Evolutionary conservation across 2,113 vertebrate genomes (phyloP), one percentile per base, ranked within the genome.

Genomic region (Natator depressus): DNA sequence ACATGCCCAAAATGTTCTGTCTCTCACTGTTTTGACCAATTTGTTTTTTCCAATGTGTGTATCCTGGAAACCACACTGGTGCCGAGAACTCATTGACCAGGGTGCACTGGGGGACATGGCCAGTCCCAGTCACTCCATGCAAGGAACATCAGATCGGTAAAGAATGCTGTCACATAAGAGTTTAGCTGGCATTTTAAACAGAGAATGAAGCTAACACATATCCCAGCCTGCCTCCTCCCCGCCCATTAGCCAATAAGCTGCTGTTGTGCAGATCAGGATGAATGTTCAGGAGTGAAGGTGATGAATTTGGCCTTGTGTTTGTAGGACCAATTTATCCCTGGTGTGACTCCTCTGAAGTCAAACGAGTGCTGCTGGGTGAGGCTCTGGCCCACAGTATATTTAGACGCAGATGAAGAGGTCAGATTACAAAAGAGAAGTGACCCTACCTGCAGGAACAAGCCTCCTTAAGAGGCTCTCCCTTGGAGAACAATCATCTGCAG

Each of bases 1-100:
- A 95, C 96, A 97, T 93, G 42, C 84, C 16, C 94, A 22, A 47
- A 91, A 91, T 88, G 95, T 82, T 88, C 85, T 27, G 57, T 88
- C 83, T 95, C 78, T 94, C 80, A 10, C 72, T 93, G 38, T 95
- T 95, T 94, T 82, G 78, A 82, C 84, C 86, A n/a, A 51, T 82
- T 53, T 69, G n/a, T 47, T 6, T 16, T 16, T 17, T 24, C 59
- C 46, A 47, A 54, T 16, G 1, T 1, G 1, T 76, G 55, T 91
- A 82, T 88, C 78, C 38, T 92, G 55, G 72, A 91, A 95, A 88
- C 57, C 54, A 59, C n/a, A 6, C 17, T 54, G 62, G 16, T 46
- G 17, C 54, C 22, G 14, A 89, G 79, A 55, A 82, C 69, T 88
- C 85, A 82, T 31, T 57, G 17, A 25, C 38, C 22, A 78, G 38